Evolutionary conservation across 2,113 vertebrate species (phyloP).

Genomic region (Bos indicus): DNA sequence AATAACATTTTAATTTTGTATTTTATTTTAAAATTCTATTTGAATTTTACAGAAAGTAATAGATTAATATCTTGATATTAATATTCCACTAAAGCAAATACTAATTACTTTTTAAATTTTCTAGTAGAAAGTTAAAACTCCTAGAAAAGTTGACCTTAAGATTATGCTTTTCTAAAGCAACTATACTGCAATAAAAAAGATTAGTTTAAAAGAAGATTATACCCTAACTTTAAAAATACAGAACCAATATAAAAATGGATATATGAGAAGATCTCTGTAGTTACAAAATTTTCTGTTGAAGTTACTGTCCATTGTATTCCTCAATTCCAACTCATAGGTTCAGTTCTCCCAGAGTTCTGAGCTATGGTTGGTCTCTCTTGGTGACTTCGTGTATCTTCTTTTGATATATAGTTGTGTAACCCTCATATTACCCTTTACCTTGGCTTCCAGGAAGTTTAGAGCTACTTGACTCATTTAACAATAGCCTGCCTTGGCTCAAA

Average conservation of each 20-base stretch:
- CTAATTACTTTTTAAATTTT: not conserved
- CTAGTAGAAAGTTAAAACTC: not conserved
- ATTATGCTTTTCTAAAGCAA: not conserved
- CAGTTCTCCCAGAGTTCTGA: not conserved
- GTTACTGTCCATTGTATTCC: not conserved
- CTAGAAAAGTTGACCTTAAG: not conserved
- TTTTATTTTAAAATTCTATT: not conserved
- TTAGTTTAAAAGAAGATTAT: not conserved
- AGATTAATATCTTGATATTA: not conserved
- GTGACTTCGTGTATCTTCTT: not conserved
- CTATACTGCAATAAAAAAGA: not conserved
- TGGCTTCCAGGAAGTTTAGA: not conserved
- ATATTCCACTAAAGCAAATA: not conserved
- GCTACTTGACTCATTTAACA: not conserved
- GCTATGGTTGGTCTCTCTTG: not conserved
- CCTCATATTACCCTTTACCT: not conserved
- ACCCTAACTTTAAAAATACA: not conserved
- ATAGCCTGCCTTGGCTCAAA: not conserved
- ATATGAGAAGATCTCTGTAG: not conserved
- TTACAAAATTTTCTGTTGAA: not conserved
- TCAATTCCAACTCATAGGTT: not conserved
- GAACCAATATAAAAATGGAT: not conserved
- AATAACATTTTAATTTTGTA: not conserved
- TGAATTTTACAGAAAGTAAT: not conserved
- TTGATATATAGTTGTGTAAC: not conserved